Evolutionary conservation across 2,113 vertebrate genomes (phyloP).

Genomic region (Dasyprocta punctata): DNA sequence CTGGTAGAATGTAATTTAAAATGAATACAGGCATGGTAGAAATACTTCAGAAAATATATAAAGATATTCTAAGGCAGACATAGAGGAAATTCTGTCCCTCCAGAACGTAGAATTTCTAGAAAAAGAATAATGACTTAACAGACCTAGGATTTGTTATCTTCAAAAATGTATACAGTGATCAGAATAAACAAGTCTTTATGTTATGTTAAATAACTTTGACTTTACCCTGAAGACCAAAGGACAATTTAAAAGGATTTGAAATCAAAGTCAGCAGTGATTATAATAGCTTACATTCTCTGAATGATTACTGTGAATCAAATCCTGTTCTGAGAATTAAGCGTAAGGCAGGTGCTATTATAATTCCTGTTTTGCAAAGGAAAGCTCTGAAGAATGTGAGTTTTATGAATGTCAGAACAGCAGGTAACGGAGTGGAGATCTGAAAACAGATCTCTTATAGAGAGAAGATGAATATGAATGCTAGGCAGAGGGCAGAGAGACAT

Average conservation of each 20-base stretch:
- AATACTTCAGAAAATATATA: not conserved
- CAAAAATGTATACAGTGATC: not conserved
- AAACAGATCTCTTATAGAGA: not conserved
- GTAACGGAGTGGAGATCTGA: not conserved
- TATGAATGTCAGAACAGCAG: not conserved
- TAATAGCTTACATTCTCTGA: not conserved
- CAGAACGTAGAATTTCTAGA: not conserved
- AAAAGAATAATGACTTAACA: not conserved
- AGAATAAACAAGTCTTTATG: not conserved
- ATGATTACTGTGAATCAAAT: not conserved
- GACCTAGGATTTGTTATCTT: not conserved
- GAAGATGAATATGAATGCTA: not conserved
- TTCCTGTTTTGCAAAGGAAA: not conserved
- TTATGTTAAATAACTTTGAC: not conserved
- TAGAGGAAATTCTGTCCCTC: not conserved
- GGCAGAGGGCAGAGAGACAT: rapidly evolving
- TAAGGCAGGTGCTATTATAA: not conserved
- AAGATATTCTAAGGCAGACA: not conserved
- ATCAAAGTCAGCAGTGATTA: not conserved
- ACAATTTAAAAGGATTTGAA: not conserved
- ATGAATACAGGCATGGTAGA: not conserved
- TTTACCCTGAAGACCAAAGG: not conserved
- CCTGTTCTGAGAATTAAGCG: not conserved
- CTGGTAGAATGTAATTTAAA: not conserved
- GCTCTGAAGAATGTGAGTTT: not conserved